phyloP scores from a whole-genome alignment of 2,888 invertebrate species.

The Hypselothyrea guttata region DNA sequence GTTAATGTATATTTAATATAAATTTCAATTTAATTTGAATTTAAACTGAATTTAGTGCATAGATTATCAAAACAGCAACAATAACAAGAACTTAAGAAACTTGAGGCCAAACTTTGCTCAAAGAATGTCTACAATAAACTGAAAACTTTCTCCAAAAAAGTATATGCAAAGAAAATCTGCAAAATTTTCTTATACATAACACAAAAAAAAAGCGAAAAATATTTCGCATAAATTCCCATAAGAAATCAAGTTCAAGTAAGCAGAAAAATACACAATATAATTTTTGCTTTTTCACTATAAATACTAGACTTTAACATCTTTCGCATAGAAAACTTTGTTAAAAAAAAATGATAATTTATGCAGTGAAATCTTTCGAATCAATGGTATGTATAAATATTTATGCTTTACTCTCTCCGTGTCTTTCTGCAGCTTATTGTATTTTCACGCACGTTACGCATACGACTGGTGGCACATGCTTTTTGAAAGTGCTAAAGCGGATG shows the following conservation, averaged over 20 bases:
- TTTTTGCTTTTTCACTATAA: neutral
- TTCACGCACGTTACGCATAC: slow-evolving; percentile 44
- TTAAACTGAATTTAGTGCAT: slow-evolving; percentile 24
- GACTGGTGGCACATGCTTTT: slow-evolving; percentile 23
- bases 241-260: slow-evolving; percentile 8
- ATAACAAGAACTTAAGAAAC: neutral
- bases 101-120: neutral
- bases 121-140: slow-evolving; percentile 2
- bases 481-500: no score
- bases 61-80: slow-evolving; percentile 8
- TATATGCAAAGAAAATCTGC: slow-evolving; percentile 1
- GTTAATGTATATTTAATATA: slow-evolving; percentile 47
- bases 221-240: neutral
- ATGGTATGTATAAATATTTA: slow-evolving; percentile 1
- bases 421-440: neutral
- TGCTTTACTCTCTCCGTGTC: neutral
- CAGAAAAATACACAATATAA: neutral
- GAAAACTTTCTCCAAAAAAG: neutral
- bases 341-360: slow-evolving; percentile 18
- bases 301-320: no score
- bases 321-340: slow-evolving; percentile 18
- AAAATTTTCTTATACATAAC: slow-evolving; percentile 1
- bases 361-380: slow-evolving; percentile 12
- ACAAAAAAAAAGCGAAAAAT: slow-evolving; percentile 4
- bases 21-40: slow-evolving; percentile 46